Percentiles rank a stretch among this genome's conserved stretches.
Conservation (phyloP, 2,797 vertebrate species). For the Fistularia tabacaria region DNA sequence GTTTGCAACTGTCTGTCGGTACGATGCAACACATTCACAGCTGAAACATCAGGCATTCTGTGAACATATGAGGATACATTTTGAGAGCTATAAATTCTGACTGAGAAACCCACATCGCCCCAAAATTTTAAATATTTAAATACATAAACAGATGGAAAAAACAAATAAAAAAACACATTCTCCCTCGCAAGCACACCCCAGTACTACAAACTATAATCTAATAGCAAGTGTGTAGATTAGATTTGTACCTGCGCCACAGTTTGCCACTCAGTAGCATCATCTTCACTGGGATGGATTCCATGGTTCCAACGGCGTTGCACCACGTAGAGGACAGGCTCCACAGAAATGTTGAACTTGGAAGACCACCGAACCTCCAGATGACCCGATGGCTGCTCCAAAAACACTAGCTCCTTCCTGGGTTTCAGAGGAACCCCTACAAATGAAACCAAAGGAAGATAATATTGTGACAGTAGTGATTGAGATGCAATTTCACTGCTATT, state of each 20-base stretch:
- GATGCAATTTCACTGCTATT: conserved; percentile 13
- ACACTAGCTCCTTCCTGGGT: conserved; percentile 90
- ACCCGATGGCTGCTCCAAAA: conserved; percentile 81
- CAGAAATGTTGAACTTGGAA: conserved; percentile 93
- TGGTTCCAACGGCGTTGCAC: conserved; percentile 93
- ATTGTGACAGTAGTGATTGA: conserved; percentile 9
- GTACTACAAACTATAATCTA: neutral
- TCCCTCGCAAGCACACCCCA: too few relatives aligned
- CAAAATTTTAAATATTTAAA: conserved; percentile 1
- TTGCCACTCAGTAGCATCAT: conserved; percentile 87
- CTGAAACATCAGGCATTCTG: conserved; percentile 44
- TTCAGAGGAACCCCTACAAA: conserved; percentile 90
- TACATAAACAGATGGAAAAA: too few relatives aligned
- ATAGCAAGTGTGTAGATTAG: neutral
- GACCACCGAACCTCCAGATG: conserved; percentile 92
- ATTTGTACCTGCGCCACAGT: conserved; percentile 84
- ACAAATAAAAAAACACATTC: too few relatives aligned
- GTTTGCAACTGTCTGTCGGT: conserved; percentile 39
- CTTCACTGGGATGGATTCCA: conserved; percentile 93
- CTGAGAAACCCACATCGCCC: conserved; percentile 16
- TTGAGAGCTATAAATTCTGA: conserved; percentile 26
- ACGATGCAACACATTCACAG: conserved; percentile 47
- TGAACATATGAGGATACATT: conserved; percentile 26
- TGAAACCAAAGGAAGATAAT: conserved; percentile 6
- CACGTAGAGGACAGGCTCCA: conserved; percentile 92